Evolutionary conservation across 2,797 vertebrate species (phyloP).

Genomic region (Gobionotothen gibberifrons): DNA sequence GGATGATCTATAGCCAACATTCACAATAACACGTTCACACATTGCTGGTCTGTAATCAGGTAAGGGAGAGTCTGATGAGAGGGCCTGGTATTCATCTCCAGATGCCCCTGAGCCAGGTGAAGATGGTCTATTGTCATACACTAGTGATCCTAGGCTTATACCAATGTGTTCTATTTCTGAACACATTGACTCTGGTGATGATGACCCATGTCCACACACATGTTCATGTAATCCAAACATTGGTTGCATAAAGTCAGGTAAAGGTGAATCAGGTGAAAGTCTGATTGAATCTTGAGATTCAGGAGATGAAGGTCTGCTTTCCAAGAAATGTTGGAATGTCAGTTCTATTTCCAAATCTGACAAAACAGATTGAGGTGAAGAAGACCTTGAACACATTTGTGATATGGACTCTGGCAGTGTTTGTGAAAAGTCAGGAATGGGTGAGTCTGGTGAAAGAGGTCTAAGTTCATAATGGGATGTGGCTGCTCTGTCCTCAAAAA

Average conservation of each 20-base stretch:
- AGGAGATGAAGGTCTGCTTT: slow-evolving; percentile 57
- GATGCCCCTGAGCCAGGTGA: slow-evolving; percentile 60
- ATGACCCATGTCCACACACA: slow-evolving; percentile 52
- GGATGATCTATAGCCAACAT: slow-evolving; percentile 57
- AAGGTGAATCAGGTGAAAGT: slow-evolving; percentile 64
- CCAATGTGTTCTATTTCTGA: slow-evolving; percentile 71
- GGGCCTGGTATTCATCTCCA: slow-evolving; percentile 48
- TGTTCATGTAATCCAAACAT: slow-evolving; percentile 22
- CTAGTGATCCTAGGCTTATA: slow-evolving; percentile 43
- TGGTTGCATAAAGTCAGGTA: slow-evolving; percentile 46
- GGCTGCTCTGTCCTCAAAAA: too few relatives aligned
- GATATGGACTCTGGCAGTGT: slow-evolving; percentile 1
- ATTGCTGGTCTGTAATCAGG: slow-evolving; percentile 44
- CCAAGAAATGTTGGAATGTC: slow-evolving; percentile 7
- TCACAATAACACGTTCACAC: slow-evolving; percentile 40
- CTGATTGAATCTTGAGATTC: slow-evolving; percentile 38
- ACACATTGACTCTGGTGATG: slow-evolving; percentile 70
- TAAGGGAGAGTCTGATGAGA: slow-evolving; percentile 71
- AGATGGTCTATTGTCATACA: slow-evolving; percentile 46
- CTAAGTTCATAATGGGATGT: too few relatives aligned
- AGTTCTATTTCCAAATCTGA: slow-evolving; percentile 59
- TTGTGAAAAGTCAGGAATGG: slow-evolving; percentile 10
- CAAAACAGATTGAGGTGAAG: slow-evolving; percentile 60
- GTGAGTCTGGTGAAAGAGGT: too few relatives aligned
- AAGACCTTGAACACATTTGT: slow-evolving; percentile 33